Percentiles rank a stretch among this genome's conserved stretches.
Conservation (phyloP, 2,113 vertebrate genomes). For the Oceanites oceanicus region DNA sequence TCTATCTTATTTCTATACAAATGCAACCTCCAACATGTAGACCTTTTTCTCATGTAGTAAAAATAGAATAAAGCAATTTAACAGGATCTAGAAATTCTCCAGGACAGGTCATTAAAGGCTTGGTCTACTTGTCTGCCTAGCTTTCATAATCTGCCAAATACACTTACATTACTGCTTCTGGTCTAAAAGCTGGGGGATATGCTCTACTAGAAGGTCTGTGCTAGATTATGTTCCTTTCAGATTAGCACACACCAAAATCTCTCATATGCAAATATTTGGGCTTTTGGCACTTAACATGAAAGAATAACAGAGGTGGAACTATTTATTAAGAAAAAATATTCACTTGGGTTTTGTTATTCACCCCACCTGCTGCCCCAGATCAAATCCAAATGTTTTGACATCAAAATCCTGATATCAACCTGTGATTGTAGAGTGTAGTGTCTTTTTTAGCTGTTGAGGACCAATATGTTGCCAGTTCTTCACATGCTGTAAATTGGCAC, state of each 20-base stretch:
- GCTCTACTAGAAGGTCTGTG: background rate
- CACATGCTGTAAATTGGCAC: background rate
- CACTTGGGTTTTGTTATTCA: background rate
- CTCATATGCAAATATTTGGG: background rate
- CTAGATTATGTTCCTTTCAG: background rate
- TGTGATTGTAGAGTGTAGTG: background rate
- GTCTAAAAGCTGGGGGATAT: background rate
- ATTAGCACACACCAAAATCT: background rate
- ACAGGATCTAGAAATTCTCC: background rate
- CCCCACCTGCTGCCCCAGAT: background rate
- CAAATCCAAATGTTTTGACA: background rate
- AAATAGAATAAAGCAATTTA: conserved; percentile 6
- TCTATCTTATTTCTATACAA: background rate
- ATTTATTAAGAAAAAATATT: background rate
- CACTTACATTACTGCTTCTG: background rate
- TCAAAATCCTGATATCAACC: background rate
- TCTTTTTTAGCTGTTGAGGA: background rate
- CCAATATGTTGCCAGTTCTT: background rate
- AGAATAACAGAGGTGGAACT: background rate
- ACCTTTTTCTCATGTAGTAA: background rate
- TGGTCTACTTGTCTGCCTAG: background rate
- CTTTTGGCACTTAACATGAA: background rate
- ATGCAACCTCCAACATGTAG: background rate
- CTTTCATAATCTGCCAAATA: background rate
- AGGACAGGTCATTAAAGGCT: background rate